Conservation (phyloP, 2,113 vertebrate genomes). For the Cyprinodon tularosa region DNA sequence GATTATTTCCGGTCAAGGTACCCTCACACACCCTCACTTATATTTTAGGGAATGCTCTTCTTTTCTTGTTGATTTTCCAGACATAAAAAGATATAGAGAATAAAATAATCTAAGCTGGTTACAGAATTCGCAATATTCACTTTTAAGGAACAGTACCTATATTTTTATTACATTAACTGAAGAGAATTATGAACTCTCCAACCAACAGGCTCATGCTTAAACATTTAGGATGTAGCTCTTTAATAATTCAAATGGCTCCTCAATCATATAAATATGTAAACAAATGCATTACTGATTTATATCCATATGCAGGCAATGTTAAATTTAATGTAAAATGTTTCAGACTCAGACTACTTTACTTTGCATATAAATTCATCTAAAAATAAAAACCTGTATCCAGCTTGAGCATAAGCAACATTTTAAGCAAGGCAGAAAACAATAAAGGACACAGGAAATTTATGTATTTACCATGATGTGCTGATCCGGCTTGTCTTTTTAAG, state of each 20-base stretch:
- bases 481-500: background rate
- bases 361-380: too few relatives aligned
- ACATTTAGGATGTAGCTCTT: background rate
- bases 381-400: too few relatives aligned
- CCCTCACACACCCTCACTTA: background rate
- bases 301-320: slow-evolving; percentile 17
- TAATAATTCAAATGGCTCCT: slow-evolving; percentile 1
- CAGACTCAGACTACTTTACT: too few relatives aligned
- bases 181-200: background rate
- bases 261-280: slow-evolving; percentile 17
- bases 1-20: background rate
- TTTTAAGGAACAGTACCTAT: background rate
- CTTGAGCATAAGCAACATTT: background rate
- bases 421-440: too few relatives aligned
- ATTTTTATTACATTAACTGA: background rate
- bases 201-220: background rate
- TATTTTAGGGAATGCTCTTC: background rate
- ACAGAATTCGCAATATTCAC: background rate
- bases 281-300: slow-evolving; percentile 17
- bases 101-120: too few relatives aligned
- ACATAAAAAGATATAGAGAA: background rate
- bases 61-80: too few relatives aligned
- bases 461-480: background rate
- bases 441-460: background rate
- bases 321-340: slow-evolving; percentile 32